Evolutionary conservation across 2,888 invertebrate genomes (phyloP), one percentile per base, ranked within the genome.

Genomic region (Eupsilia transversa): DNA sequence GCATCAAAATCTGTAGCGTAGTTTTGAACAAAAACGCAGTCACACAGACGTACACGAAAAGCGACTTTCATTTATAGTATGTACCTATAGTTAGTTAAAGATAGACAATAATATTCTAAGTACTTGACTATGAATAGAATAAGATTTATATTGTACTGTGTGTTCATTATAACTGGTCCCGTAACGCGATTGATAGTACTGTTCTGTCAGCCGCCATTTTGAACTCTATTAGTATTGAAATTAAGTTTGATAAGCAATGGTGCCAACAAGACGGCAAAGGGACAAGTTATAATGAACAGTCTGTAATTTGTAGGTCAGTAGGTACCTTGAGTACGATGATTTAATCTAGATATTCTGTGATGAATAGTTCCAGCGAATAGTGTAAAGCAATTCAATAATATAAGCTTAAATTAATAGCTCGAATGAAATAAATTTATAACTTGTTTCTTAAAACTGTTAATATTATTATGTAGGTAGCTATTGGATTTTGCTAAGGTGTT

Each of bases 221-320:
- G n/a, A n/a, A n/a, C n/a, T n/a, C n/a, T n/a, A n/a, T n/a, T n/a
- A n/a, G n/a, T n/a, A n/a, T n/a, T n/a, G n/a, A n/a, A n/a, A n/a
- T n/a, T n/a, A n/a, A n/a, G n/a, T n/a, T n/a, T n/a, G n/a, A n/a
- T n/a, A n/a, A n/a, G n/a, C n/a, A n/a, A n/a, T n/a, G n/a, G n/a
- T n/a, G n/a, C n/a, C n/a, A n/a, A n/a, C n/a, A n/a, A n/a, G n/a
- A n/a, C n/a, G n/a, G n/a, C n/a, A n/a, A n/a, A n/a, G n/a, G n/a
- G n/a, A n/a, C n/a, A n/a, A n/a, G n/a, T n/a, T n/a, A n/a, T n/a
- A n/a, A n/a, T n/a, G n/a, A n/a, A n/a, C n/a, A n/a, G n/a, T n/a
- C n/a, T n/a, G 72, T 59, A 33, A n/a, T 68, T 59, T 72, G 54
- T 81, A 83, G 83, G 80, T 56, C 79, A 66, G 33, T n/a, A n/a